A percentile compares a stretch with the other conserved stretches of the same genome.
These are phyloP conservation scores for Parnassius glacialis DNA, from an alignment of 2,888 invertebrate species.

Conservation along the genomic window DNA sequence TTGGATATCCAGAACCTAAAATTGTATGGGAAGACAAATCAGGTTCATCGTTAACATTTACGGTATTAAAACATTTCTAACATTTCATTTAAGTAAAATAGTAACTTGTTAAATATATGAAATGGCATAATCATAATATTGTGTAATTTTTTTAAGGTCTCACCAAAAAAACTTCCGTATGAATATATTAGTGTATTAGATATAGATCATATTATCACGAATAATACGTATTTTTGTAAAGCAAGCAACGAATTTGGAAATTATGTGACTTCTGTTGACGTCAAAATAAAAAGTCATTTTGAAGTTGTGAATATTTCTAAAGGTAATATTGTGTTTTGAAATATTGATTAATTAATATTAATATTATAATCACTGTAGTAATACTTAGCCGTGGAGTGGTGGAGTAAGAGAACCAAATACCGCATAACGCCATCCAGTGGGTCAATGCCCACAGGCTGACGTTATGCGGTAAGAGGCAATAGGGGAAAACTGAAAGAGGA, in stretches of 20 bases:
- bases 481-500: too few relatives aligned
- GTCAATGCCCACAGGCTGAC: too few relatives aligned
- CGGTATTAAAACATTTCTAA: constrained; percentile 5
- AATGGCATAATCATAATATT: background rate
- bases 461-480: too few relatives aligned
- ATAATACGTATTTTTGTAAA: constrained; percentile 14
- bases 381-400: too few relatives aligned
- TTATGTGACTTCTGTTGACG: constrained; percentile 1
- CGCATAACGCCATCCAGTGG: too few relatives aligned
- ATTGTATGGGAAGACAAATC: constrained; percentile 27
- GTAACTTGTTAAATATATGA: background rate
- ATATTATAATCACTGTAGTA: too few relatives aligned
- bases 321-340: constrained; percentile 1
- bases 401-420: too few relatives aligned
- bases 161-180: constrained; percentile 8
- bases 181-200: constrained; percentile 13
- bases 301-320: constrained; percentile 14
- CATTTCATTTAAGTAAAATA: too few relatives aligned
- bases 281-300: constrained; percentile 1
- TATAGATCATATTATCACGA: constrained; percentile 6
- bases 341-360: too few relatives aligned
- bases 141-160: constrained; percentile 1
- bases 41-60: constrained; percentile 8
- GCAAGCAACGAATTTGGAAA: constrained; percentile 5
- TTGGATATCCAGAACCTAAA: constrained; percentile 27